Percentiles rank a stretch among this genome's conserved stretches.
phyloP scores from a whole-genome alignment of 1,140 invertebrate genomes.

The Heliconius hermathena region DNA sequence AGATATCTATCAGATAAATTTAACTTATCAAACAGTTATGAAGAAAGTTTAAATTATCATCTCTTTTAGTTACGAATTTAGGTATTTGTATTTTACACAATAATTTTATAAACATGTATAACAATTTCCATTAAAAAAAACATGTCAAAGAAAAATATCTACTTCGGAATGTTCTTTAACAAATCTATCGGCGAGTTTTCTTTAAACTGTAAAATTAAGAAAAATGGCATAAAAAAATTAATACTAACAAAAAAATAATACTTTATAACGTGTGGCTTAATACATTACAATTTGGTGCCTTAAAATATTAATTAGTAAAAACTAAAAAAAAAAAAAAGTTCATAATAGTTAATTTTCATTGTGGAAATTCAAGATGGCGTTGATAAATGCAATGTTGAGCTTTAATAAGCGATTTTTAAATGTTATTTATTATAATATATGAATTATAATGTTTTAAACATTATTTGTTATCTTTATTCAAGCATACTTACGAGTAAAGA shows the following conservation, averaged over 20 bases:
- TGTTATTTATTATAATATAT: neutral
- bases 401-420: neutral
- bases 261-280: neutral
- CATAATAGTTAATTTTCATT: too few relatives aligned
- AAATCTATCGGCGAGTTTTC: constrained; percentile 4
- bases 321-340: too few relatives aligned
- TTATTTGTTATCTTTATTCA: neutral
- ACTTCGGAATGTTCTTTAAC: constrained; percentile 17
- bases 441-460: neutral
- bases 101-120: neutral
- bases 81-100: neutral
- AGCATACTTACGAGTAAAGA: too few relatives aligned
- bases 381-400: constrained; percentile 1
- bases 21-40: too few relatives aligned
- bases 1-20: too few relatives aligned
- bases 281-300: constrained; percentile 5
- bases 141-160: constrained; percentile 8
- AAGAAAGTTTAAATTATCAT: too few relatives aligned
- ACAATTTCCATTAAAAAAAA: neutral
- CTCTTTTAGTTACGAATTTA: too few relatives aligned
- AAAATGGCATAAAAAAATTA: neutral
- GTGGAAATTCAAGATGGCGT: neutral
- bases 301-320: neutral
- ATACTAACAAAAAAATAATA: constrained; percentile 7
- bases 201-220: constrained; percentile 28